Percentiles rank a stretch among this genome's conserved stretches.
These are phyloP conservation scores for Machimus rusticus DNA, from an alignment of 2,888 invertebrate genomes.

Conservation along the genomic window DNA sequence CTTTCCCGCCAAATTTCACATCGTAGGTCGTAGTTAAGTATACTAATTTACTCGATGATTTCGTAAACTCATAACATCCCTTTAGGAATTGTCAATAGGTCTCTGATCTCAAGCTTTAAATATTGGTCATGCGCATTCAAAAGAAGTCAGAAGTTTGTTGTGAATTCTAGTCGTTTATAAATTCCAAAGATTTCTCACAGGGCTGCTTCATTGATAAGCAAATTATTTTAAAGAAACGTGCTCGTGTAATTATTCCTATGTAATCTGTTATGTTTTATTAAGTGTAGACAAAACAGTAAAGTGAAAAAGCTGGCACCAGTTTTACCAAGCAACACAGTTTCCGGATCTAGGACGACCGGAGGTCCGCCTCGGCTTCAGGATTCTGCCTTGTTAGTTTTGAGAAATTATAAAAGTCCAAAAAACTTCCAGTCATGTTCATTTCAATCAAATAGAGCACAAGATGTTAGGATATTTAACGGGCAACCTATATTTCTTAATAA, in stretches of 20 bases:
- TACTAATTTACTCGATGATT: not conserved
- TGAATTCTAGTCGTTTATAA: not conserved
- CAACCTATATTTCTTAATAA: conserved; percentile 8
- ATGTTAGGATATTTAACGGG: not conserved
- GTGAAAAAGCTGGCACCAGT: conserved; percentile 61
- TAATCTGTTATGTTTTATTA: not conserved
- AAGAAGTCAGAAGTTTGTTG: not conserved
- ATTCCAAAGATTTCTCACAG: not conserved
- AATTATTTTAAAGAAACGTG: not conserved
- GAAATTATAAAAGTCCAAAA: conserved; percentile 44
- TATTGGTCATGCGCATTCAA: not conserved
- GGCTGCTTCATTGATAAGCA: not conserved
- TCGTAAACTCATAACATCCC: not conserved
- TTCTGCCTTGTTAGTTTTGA: conserved; percentile 41
- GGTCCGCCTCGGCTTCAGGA: conserved; percentile 44
- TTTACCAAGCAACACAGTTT: conserved; percentile 56
- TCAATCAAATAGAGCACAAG: not conserved
- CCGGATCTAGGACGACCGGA: conserved; percentile 54
- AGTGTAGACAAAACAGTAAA: not conserved
- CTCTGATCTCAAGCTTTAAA: not conserved
- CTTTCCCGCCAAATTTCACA: too few species aligned
- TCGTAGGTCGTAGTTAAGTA: too few species aligned
- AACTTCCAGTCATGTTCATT: not conserved
- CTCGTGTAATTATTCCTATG: not conserved
- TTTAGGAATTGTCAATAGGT: not conserved